Evolutionary conservation across 92 coral and sea anemone genomes (phyloP).

Genomic region (Pocillopora meandrina): DNA sequence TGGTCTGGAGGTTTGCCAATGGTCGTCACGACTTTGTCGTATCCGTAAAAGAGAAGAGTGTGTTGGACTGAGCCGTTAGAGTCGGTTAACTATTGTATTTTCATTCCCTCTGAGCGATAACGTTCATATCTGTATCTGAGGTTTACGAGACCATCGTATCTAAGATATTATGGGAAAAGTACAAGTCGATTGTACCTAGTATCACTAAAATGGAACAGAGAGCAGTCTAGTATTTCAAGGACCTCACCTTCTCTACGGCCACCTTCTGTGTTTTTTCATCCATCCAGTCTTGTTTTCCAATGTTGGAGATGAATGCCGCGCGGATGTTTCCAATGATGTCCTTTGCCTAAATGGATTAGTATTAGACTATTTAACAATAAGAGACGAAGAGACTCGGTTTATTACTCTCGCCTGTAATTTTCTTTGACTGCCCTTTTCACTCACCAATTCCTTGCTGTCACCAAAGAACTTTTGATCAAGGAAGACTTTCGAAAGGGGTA

Average conservation of each 20-base stretch:
- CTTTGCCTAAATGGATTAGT: conserved; percentile 43
- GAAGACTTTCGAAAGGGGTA: conserved; percentile 70
- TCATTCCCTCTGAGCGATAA: too few relatives aligned
- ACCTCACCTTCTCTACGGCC: conserved; percentile 68
- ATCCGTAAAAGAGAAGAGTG: too few relatives aligned
- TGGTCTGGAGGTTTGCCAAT: too few relatives aligned
- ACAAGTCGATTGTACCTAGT: too few relatives aligned
- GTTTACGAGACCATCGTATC: too few relatives aligned
- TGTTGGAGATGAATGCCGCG: conserved; percentile 58
- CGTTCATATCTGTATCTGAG: too few relatives aligned
- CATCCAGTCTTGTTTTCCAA: conserved; percentile 74
- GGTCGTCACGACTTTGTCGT: too few relatives aligned
- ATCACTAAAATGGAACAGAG: too few relatives aligned
- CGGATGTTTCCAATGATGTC: conserved; percentile 62
- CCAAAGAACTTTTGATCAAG: conserved; percentile 66
- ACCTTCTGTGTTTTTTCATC: conserved; percentile 58
- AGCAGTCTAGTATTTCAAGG: too few relatives aligned
- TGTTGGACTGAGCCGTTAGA: too few relatives aligned
- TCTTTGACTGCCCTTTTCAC: neutral
- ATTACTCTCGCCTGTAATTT: neutral
- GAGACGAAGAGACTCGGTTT: neutral
- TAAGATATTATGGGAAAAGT: too few relatives aligned
- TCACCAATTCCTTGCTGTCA: conserved; percentile 72
- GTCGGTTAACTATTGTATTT: too few relatives aligned
- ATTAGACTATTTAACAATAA: neutral